Evolutionary conservation across 2,888 invertebrate genomes (phyloP).

Genomic region (Plusia festucae): DNA sequence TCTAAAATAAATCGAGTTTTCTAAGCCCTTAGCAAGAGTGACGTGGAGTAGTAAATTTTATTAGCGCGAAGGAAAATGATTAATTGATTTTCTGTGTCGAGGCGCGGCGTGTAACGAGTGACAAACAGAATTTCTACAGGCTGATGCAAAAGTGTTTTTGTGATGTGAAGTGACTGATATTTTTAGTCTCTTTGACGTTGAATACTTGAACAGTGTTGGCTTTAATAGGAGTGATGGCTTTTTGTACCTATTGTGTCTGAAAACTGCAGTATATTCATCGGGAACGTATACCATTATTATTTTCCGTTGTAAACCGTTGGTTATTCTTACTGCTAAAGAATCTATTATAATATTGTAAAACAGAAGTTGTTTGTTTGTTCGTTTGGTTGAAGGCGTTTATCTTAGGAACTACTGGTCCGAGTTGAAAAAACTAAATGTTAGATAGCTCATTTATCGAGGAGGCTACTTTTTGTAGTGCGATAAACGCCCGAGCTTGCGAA

Average conservation of each 20-base stretch:
- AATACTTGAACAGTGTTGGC: conserved; percentile 1
- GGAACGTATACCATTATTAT: not conserved
- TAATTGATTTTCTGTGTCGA: conserved; percentile 68
- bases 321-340: no score
- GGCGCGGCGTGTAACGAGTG: conserved; percentile 62
- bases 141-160: conserved; percentile 53
- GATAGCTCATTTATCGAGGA: no score
- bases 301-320: no score
- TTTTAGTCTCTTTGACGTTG: conserved; percentile 4
- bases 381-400: no score
- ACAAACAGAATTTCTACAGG: conserved; percentile 67
- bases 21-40: conserved; percentile 59
- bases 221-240: not conserved
- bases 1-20: conserved; percentile 68
- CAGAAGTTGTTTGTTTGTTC: no score
- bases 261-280: not conserved
- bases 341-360: no score
- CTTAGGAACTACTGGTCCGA: no score
- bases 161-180: conserved; percentile 11
- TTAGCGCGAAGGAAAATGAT: conserved; percentile 70
- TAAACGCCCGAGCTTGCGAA: no score
- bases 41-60: conserved; percentile 74
- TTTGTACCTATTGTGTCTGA: not conserved
- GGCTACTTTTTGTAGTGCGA: no score
- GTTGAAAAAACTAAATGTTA: no score